Conservation (phyloP, 2,113 vertebrate genomes). For the Lagopus muta region DNA sequence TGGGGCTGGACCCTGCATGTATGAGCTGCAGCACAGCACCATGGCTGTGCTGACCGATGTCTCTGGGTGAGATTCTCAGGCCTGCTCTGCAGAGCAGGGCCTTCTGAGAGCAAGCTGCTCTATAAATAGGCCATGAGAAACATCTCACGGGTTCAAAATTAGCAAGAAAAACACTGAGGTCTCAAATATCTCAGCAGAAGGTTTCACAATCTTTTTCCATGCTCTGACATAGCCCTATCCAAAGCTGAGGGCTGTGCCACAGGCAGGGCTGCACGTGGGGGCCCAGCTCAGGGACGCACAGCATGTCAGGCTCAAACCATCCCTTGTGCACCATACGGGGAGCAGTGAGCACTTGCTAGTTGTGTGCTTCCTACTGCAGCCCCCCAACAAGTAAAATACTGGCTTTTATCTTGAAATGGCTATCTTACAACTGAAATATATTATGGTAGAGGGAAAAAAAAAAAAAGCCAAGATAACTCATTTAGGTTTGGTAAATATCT, state of each 20-base stretch:
- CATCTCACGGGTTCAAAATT: constrained; percentile 22
- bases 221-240: neutral
- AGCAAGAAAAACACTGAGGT: neutral
- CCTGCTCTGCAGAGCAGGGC: neutral
- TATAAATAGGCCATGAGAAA: constrained; percentile 46
- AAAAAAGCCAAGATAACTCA: neutral
- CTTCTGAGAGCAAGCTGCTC: neutral
- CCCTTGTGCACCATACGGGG: neutral
- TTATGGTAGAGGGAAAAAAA: neutral
- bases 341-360: neutral
- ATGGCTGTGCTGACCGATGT: neutral
- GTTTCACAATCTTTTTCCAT: neutral
- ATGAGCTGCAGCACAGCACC: neutral
- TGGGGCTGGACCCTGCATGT: neutral
- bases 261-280: rapidly evolving
- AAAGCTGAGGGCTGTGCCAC: neutral
- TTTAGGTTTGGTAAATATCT: neutral
- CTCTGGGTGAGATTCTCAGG: neutral
- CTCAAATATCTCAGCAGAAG: neutral
- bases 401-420: neutral
- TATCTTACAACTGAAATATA: neutral
- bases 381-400: rapidly evolving
- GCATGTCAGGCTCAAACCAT: rapidly evolving
- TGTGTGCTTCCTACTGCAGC: neutral
- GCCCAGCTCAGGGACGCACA: rapidly evolving